A percentile compares a stretch with the other conserved stretches of the same genome.
These are phyloP conservation scores for Hylyphantes graminicola DNA, from an alignment of 1,140 invertebrate species.

Conservation along the genomic window DNA sequence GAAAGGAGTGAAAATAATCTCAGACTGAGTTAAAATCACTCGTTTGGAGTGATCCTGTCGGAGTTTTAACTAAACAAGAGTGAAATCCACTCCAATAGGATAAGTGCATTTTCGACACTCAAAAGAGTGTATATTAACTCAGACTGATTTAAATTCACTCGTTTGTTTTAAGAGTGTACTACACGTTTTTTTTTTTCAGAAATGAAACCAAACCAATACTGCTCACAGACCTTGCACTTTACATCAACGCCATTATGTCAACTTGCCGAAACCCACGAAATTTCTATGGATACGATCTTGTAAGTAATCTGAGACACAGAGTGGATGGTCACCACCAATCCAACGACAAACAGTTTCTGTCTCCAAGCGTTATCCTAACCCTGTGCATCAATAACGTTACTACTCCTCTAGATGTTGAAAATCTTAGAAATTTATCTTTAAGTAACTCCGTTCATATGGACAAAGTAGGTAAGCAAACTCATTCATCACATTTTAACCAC, in stretches of 20 bases:
- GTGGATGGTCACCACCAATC: not conserved
- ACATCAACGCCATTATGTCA: constrained; percentile 33
- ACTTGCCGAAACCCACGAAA: constrained; percentile 36
- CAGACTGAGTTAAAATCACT: too few species aligned
- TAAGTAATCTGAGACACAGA: not conserved
- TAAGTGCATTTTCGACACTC: too few species aligned
- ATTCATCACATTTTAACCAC: too few species aligned
- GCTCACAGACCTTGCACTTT: constrained; percentile 18
- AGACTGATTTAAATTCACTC: too few species aligned
- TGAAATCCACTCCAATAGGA: too few species aligned
- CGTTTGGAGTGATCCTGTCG: too few species aligned
- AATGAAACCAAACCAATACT: not conserved
- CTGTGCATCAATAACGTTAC: constrained; percentile 16
- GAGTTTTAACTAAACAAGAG: too few species aligned
- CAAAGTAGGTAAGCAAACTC: constrained; percentile 4
- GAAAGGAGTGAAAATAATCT: too few species aligned
- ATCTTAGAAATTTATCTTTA: not conserved
- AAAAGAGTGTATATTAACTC: too few species aligned
- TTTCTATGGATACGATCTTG: constrained; percentile 38
- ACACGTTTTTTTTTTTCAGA: constrained; percentile 11
- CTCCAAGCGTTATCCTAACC: constrained; percentile 16
- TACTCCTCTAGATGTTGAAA: not conserved
- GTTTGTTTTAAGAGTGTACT: too few species aligned
- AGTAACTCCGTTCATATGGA: not conserved
- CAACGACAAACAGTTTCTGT: not conserved